Conservation (phyloP, 2,888 invertebrate species). For the Synanthedon formicaeformis region DNA sequence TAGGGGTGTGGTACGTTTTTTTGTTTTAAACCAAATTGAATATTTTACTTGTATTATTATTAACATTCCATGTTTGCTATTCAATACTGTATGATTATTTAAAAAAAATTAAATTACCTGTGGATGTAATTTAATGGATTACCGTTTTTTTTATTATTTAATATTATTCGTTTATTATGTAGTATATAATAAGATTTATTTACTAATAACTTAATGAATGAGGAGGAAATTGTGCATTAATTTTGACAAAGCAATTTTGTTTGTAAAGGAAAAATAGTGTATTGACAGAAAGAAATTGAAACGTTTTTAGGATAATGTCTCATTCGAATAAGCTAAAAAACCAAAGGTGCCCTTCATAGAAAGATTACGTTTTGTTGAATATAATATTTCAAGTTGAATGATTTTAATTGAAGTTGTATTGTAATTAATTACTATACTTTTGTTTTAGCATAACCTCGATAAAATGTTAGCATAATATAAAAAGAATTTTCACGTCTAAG, state of each 20-base stretch:
- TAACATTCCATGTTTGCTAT: conserved; percentile 67
- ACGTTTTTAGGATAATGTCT: conserved; percentile 66
- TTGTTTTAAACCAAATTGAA: conserved; percentile 62
- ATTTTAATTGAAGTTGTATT: conserved; percentile 65
- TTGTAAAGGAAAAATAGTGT: conserved; percentile 58
- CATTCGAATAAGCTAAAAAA: conserved; percentile 81
- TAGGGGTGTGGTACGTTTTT: conserved; percentile 49
- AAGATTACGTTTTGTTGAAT: conserved; percentile 69
- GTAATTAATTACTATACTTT: conserved; percentile 60
- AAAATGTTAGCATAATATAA: conserved; percentile 56
- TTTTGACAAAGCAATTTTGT: conserved; percentile 60
- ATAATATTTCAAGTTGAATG: conserved; percentile 67
- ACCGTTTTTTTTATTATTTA: conserved; percentile 39
- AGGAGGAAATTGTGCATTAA: conserved; percentile 47
- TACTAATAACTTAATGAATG: conserved; percentile 62
- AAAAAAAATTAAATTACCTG: conserved; percentile 44
- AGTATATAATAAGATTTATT: conserved; percentile 66
- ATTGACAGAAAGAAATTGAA: conserved; percentile 64
- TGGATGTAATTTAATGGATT: conserved; percentile 25
- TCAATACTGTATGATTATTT: conserved; percentile 40
- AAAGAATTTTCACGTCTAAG: conserved; percentile 53
- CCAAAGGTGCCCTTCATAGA: conserved; percentile 87
- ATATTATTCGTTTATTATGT: conserved; percentile 56
- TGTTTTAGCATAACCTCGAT: conserved; percentile 56
- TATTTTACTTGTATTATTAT: conserved; percentile 49